phyloP scores from a whole-genome alignment of 2,797 vertebrate genomes.

The Nothura maculosa region DNA sequence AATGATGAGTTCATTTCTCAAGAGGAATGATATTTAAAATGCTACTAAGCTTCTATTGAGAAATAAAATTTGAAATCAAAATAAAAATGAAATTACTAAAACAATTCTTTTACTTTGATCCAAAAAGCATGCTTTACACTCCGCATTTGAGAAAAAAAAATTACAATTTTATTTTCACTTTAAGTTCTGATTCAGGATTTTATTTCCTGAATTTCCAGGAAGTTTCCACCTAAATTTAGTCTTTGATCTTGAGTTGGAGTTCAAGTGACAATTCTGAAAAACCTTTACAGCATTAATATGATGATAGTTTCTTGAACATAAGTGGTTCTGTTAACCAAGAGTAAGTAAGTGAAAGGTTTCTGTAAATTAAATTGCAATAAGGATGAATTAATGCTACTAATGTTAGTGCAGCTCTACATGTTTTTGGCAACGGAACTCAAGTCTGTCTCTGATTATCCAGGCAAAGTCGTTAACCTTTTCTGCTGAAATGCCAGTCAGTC shows the following conservation, averaged over 20 bases:
- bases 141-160: not conserved
- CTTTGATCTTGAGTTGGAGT: not conserved
- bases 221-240: not conserved
- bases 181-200: not conserved
- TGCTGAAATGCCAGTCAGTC: not conserved
- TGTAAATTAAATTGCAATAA: conserved; percentile 7
- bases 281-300: not conserved
- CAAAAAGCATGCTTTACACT: not conserved
- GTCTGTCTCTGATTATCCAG: not conserved
- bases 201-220: not conserved
- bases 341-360: not conserved
- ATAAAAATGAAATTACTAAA: not conserved
- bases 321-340: not conserved
- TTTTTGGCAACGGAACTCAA: not conserved
- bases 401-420: not conserved
- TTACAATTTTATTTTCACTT: not conserved
- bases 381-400: not conserved
- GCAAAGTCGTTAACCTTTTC: conserved; percentile 8
- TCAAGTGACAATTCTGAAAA: not conserved
- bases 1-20: not conserved
- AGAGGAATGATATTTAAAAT: not conserved
- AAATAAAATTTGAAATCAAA: not conserved
- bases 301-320: conserved; percentile 10
- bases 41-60: not conserved
- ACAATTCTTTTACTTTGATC: not conserved